Base-by-base conservation (phyloP, 2,888 invertebrate species). In the Acheta domesticus region DNA sequence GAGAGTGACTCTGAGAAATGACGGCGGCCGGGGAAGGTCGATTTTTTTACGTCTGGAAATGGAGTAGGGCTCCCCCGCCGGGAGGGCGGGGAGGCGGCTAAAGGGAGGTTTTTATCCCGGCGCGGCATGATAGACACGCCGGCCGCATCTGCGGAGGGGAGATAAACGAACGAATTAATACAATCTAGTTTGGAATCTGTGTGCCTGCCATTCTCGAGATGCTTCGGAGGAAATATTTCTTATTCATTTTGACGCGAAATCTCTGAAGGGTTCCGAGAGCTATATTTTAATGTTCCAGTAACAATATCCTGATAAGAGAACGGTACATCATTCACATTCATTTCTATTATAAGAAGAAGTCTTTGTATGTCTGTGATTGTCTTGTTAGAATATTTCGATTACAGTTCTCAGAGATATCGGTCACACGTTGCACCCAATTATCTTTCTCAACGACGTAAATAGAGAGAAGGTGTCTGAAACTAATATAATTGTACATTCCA, bases 81-180 rank as follows among this genome's bases (percentile, higher is more conserved):
- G 62, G 62, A n/a, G n/a, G 62, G 14, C 62, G 14, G 36, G 36
- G 62, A 12, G n/a, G 62, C 62, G 62, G 62, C n/a, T 62, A 62
- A 62, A 62, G 62, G 62, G 62, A 62, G 62, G 62, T 62, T 62
- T 62, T 62, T 62, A 62, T 62, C 62, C 36, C 62, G 62, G 16
- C 62, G 62, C 62, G n/a, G 12, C 36, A 62, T 62, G 62, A 62
- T 62, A 62, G 62, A 62, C 62, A 62, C 62, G 62, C 62, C 36
- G 62, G 62, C 62, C 62, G 62, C 62, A n/a, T 62, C 62, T 62
- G 62, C 62, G 62, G 62, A 62, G 62, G 62, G n/a, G n/a, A 62
- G 62, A 62, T 62, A 62, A 62, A 62, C 62, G 62, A 62, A 62
- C n/a, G 62, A 62, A 62, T 62, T 62, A 62, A 62, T 62, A 62